A percentile compares a stretch with the other conserved stretches of the same genome.
phyloP scores from a whole-genome alignment of 1,140 invertebrate species.

The Bombus superbus region DNA sequence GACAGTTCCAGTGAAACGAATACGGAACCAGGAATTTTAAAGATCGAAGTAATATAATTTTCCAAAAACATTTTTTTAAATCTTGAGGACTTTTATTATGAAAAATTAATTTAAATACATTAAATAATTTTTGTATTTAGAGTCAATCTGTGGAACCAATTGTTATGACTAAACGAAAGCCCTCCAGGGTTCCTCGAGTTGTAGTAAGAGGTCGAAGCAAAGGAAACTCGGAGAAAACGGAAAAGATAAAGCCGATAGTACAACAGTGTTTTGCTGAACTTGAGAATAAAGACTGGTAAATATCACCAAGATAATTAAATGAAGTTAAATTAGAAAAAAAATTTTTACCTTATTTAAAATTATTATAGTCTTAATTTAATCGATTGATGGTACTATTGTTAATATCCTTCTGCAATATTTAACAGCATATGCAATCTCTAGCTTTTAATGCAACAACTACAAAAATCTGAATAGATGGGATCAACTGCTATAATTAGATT shows the following conservation, averaged over 20 bases:
- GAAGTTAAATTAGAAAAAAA: neutral
- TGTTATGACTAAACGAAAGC: conserved; percentile 2
- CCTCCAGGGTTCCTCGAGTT: conserved; percentile 66
- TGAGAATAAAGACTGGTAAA: conserved; percentile 89
- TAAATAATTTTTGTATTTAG: conserved; percentile 24
- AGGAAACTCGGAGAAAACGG: conserved; percentile 72
- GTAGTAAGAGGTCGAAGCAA: conserved; percentile 52
- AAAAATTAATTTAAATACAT: neutral
- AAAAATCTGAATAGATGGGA: neutral
- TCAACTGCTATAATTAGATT: neutral
- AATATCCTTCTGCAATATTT: neutral
- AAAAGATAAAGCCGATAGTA: conserved; percentile 86
- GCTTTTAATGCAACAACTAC: neutral
- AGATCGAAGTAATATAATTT: conserved; percentile 57
- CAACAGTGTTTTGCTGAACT: conserved; percentile 86
- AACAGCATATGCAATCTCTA: neutral
- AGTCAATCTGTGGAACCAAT: conserved; percentile 19
- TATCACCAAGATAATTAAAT: conserved; percentile 33
- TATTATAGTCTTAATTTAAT: neutral
- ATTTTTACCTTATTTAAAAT: neutral
- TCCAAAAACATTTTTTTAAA: neutral
- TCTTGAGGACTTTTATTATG: neutral
- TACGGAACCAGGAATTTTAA: conserved; percentile 59
- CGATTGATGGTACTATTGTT: neutral
- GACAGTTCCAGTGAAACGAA: conserved; percentile 64